Base-by-base conservation (phyloP, 2,113 vertebrate species). In the Gadus chalcogrammus region DNA sequence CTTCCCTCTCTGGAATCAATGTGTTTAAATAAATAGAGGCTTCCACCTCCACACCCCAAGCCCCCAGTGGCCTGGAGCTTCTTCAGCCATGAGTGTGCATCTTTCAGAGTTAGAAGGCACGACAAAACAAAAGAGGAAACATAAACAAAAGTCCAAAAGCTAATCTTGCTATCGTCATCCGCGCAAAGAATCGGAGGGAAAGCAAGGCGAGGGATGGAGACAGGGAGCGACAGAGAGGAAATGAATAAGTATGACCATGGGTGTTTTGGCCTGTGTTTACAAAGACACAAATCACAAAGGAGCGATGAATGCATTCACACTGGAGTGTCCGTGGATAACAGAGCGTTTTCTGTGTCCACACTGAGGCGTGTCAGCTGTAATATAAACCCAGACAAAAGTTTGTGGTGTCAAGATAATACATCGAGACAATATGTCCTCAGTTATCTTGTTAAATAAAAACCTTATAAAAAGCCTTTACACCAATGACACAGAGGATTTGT, bases 1-100 rank as follows among this genome's bases (percentile, higher is more conserved):
- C 86, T 72, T 79, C 92, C 91, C 91, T 89, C 87, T 90, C 85
- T 91, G 91, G 88, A 94, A 94, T 94, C 84, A 94, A 88, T 95
- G 91, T 73, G 8, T 78, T 88, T 95, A 94, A 48, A 95, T 94
- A 94, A 95, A 95, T 93, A 93, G 92, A 88, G 89, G 90, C 90
- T 93, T 91, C 15, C 55, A 93, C 83, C 86, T 87, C 88, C 85
- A 60, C 42, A 48, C 42, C 24, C 2, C 42, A 17, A 0, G 93
- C 83, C 86, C 87, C 89, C 85, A 58, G 67, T 92, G 93, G 94
- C 93, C 94, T 83, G 70, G 4, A 75, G 68, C 89, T 86, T 76
- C 42, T 65, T 31, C 71, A 79, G 83, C 91, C 80, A 89, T 81
- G 84, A 90, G 93, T 81, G 84, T 90, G 93, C 90, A 92, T 93